These are phyloP conservation scores for Bombus consobrinus DNA, from an alignment of 1,140 invertebrate species.

Conservation along the genomic window DNA sequence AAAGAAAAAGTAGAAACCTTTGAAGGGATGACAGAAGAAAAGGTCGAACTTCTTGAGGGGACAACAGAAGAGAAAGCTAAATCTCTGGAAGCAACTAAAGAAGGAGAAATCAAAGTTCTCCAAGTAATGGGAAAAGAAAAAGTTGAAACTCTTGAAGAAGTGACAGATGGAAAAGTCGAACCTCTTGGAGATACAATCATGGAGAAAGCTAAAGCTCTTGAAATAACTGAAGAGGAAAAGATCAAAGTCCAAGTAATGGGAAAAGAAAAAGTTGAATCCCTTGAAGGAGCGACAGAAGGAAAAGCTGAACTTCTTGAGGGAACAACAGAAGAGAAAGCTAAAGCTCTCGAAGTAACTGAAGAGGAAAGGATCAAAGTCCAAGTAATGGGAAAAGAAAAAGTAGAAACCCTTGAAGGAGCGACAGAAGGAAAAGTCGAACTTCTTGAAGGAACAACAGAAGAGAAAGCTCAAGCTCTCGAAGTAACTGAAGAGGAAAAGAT, in stretches of 20 bases:
- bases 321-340: not conserved
- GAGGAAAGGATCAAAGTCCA: not conserved
- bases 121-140: not conserved
- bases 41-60: rapidly evolving
- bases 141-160: not conserved
- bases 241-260: not conserved
- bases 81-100: not conserved
- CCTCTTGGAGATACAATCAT: too few relatives aligned
- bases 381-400: too few relatives aligned
- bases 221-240: not conserved
- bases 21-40: rapidly evolving
- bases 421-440: not conserved
- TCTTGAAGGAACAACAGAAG: not conserved
- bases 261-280: not conserved
- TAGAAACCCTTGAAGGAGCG: not conserved
- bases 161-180: not conserved
- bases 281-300: not conserved
- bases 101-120: not conserved
- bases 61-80: rapidly evolving
- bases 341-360: not conserved
- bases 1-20: not conserved
- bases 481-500: not conserved
- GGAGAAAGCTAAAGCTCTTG: too few relatives aligned
- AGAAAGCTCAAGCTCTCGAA: not conserved
- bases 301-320: not conserved